A percentile compares a stretch with the other conserved stretches of the same genome.
Conservation (phyloP, 2,888 invertebrate genomes). For the Schrankia costaestrigalis region DNA sequence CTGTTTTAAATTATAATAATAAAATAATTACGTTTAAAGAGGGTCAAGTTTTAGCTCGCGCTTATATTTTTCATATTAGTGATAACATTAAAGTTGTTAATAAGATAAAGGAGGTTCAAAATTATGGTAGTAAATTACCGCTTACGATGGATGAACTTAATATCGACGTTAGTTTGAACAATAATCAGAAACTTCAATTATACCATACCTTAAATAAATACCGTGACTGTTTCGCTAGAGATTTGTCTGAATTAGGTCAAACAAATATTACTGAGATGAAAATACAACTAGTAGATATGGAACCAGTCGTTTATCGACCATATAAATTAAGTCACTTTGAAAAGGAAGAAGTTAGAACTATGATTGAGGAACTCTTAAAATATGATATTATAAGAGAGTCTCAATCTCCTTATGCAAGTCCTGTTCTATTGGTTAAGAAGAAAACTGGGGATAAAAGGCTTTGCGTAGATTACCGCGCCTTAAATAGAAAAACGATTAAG, state of each 20-base stretch:
- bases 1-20: too few species aligned
- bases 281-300: constrained; percentile 11
- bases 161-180: neutral
- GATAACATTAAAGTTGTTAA: too few species aligned
- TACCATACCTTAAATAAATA: neutral
- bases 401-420: constrained; percentile 21
- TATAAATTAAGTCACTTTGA: constrained; percentile 21
- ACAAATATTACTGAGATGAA: constrained; percentile 21
- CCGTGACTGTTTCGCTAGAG: constrained; percentile 5
- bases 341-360: constrained; percentile 14
- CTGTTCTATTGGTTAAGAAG: constrained; percentile 26
- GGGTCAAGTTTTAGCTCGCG: too few species aligned
- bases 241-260: constrained; percentile 19
- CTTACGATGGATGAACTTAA: too few species aligned
- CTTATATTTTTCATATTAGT: too few species aligned
- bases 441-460: too few species aligned
- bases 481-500: too few species aligned
- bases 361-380: constrained; percentile 24
- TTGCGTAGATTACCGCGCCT: too few species aligned
- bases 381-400: constrained; percentile 21
- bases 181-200: neutral
- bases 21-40: too few species aligned
- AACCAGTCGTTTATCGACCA: constrained; percentile 22
- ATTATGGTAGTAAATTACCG: too few species aligned
- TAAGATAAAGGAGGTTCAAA: too few species aligned